Conservation (phyloP, 2,797 vertebrate genomes). For the Lepilemur ruficaudatus region DNA sequence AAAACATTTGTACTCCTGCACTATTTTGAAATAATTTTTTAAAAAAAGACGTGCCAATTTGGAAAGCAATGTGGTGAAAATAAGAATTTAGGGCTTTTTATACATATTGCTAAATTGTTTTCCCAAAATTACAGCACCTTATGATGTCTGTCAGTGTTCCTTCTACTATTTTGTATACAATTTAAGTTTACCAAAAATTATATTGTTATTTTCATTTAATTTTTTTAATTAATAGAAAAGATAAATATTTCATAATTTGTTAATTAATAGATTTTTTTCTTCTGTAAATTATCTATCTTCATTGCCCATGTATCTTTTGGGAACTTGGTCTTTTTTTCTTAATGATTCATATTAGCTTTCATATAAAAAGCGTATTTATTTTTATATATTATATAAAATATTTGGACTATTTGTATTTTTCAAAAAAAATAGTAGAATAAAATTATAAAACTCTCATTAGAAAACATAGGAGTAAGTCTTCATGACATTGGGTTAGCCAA, state of each 20-base stretch:
- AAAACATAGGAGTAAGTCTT: background rate
- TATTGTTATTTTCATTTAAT: background rate
- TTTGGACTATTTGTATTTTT: background rate
- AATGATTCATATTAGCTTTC: background rate
- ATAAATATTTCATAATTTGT: background rate
- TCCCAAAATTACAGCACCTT: background rate
- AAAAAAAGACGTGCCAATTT: background rate
- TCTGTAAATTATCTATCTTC: background rate
- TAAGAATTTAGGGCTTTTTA: background rate
- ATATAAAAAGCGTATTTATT: background rate
- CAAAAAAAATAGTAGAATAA: background rate
- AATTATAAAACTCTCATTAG: background rate
- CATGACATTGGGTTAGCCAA: background rate
- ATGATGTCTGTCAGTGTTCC: background rate
- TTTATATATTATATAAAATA: background rate
- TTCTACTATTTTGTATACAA: background rate
- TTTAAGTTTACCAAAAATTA: background rate
- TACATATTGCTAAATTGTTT: background rate
- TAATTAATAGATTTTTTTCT: background rate
- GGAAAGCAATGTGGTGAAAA: background rate
- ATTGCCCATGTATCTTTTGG: background rate
- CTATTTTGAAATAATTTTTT: background rate
- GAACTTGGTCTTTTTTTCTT: background rate
- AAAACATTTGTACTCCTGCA: background rate
- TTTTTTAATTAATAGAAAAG: background rate